These are phyloP conservation scores for Albula glossodonta DNA, from an alignment of 2,113 vertebrate species.

Conservation along the genomic window DNA sequence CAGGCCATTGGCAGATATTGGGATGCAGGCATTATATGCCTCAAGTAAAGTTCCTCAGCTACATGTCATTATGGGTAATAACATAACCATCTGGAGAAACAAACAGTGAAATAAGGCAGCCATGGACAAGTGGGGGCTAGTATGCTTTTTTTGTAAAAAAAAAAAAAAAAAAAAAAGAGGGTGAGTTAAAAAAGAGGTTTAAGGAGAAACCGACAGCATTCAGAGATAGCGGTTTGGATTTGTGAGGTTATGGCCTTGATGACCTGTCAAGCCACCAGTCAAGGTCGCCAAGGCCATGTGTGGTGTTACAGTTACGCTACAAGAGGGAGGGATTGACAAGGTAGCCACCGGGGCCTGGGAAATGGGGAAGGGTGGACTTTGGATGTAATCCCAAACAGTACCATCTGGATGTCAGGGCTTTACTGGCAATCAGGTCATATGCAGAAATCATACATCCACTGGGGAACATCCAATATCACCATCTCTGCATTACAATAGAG, in stretches of 20 bases:
- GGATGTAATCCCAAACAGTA: background rate
- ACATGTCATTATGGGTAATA: background rate
- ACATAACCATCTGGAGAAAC: background rate
- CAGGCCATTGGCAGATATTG: background rate
- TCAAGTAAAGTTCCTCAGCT: background rate
- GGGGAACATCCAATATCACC: background rate
- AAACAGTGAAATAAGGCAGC: background rate
- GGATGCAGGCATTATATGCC: background rate
- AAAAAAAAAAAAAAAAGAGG: background rate
- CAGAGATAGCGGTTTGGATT: background rate
- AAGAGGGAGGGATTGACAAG: background rate
- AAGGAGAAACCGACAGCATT: background rate
- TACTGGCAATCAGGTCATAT: background rate
- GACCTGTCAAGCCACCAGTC: background rate
- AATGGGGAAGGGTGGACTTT: background rate
- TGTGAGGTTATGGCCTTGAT: background rate
- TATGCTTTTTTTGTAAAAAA: background rate
- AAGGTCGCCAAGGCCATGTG: background rate
- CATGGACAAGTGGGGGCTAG: no score
- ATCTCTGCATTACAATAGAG: background rate
- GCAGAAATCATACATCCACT: background rate
- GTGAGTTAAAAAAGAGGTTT: background rate
- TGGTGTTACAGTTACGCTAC: background rate
- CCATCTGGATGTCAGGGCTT: background rate
- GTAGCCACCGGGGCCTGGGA: background rate